Conservation (phyloP, 2,797 vertebrate genomes). For the Morelia viridis region DNA sequence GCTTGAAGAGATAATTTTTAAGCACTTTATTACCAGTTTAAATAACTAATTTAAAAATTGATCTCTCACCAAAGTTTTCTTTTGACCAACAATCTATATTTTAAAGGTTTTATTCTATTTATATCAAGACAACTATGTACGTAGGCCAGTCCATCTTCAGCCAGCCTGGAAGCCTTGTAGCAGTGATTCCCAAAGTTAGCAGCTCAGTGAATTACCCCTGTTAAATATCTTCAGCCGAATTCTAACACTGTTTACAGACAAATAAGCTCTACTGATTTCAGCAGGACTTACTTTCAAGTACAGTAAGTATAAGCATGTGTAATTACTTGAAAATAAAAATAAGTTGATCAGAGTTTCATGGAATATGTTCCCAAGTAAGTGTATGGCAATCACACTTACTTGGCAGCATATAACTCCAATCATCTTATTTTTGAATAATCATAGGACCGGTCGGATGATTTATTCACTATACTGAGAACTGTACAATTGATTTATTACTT, state of each 20-base stretch:
- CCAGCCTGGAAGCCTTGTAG: slow-evolving; percentile 68
- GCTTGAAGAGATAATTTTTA: slow-evolving; percentile 64
- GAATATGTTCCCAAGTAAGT: background rate
- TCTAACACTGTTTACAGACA: background rate
- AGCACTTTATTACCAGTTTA: slow-evolving; percentile 64
- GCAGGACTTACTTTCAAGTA: background rate
- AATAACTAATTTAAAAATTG: slow-evolving; percentile 68
- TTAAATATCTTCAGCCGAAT: slow-evolving; percentile 50
- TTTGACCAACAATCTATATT: slow-evolving; percentile 69
- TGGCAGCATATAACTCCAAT: background rate
- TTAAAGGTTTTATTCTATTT: slow-evolving; percentile 69
- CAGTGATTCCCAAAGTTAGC: slow-evolving; percentile 69
- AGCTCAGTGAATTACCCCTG: slow-evolving; percentile 70
- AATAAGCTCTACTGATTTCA: background rate
- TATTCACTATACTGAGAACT: slow-evolving; percentile 47
- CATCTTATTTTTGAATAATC: background rate
- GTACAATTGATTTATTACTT: slow-evolving; percentile 61
- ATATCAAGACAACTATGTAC: slow-evolving; percentile 65
- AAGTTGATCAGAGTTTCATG: background rate
- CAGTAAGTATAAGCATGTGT: background rate
- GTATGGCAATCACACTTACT: background rate
- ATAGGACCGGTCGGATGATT: background rate
- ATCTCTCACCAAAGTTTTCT: slow-evolving; percentile 69
- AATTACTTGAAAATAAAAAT: background rate
- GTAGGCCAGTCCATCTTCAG: slow-evolving; percentile 65